phyloP scores from a whole-genome alignment of 2,797 vertebrate genomes.

The Megalops cyprinoides region DNA sequence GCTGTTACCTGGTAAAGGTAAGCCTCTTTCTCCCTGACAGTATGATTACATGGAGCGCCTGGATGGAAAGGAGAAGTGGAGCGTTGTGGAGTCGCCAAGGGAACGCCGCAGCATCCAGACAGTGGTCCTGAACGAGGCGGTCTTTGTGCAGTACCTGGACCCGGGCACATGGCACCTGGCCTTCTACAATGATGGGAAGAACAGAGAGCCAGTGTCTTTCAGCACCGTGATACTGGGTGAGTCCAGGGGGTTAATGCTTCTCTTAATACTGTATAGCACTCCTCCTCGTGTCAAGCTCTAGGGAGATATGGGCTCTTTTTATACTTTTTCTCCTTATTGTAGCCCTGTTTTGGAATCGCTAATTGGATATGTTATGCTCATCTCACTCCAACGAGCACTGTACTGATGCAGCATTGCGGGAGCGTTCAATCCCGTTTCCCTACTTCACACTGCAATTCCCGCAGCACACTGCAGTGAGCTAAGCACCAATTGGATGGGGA shows the following conservation, averaged over 20 bases:
- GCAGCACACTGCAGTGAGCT: too few species aligned
- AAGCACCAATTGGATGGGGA: too few species aligned
- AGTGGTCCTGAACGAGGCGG: slow-evolving; percentile 84
- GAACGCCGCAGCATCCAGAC: slow-evolving; percentile 85
- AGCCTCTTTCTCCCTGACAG: slow-evolving; percentile 51
- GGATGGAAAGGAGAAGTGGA: slow-evolving; percentile 90
- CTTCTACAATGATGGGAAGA: slow-evolving; percentile 88
- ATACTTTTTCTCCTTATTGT: too few species aligned
- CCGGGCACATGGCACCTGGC: slow-evolving; percentile 86
- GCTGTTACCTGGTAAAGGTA: too few species aligned
- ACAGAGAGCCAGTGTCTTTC: slow-evolving; percentile 85
- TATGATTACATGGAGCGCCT: slow-evolving; percentile 90
- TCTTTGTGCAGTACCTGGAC: slow-evolving; percentile 86
- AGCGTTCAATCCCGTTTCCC: too few species aligned
- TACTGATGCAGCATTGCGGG: too few species aligned
- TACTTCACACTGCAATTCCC: too few species aligned
- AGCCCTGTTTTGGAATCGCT: too few species aligned
- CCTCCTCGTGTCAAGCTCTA: not conserved
- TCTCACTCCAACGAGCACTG: too few species aligned
- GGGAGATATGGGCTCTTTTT: too few species aligned
- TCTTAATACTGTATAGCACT: not conserved
- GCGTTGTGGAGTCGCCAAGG: slow-evolving; percentile 83
- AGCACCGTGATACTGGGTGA: slow-evolving; percentile 81
- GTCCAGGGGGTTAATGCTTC: slow-evolving; percentile 32
- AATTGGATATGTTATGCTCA: too few species aligned